A percentile compares a stretch with the other conserved stretches of the same genome.
Conservation (phyloP, 2,888 invertebrate genomes). For the Agelastica alni region DNA sequence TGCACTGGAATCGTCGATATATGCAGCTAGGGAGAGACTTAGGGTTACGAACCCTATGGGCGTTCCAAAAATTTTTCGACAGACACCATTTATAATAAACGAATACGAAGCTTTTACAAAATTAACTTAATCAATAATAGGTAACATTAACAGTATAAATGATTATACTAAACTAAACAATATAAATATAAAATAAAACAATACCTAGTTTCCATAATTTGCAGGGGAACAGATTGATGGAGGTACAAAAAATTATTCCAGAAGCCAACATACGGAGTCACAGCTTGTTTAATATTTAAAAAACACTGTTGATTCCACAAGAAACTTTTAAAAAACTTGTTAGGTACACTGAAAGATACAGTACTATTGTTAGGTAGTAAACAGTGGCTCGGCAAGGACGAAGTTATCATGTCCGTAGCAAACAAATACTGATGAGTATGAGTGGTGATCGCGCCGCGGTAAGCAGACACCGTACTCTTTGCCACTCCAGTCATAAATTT, state of each 20-base stretch:
- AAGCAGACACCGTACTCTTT: conserved; percentile 1
- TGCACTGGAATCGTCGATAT: conserved; percentile 36
- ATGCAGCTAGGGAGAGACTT: conserved; percentile 27
- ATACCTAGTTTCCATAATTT: conserved; percentile 54
- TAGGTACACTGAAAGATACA: conserved; percentile 27
- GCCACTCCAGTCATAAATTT: neutral
- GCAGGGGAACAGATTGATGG: conserved; percentile 47
- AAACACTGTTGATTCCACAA: conserved; percentile 54
- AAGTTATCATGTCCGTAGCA: conserved; percentile 60
- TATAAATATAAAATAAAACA: conserved; percentile 1
- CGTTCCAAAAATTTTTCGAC: conserved; percentile 14
- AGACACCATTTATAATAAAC: neutral
- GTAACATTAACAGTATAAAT: neutral
- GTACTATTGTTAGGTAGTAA: conserved; percentile 56
- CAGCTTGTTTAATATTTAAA: conserved; percentile 49
- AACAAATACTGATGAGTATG: conserved; percentile 56
- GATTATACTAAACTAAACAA: conserved; percentile 1
- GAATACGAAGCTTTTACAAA: neutral
- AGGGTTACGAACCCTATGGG: conserved; percentile 27
- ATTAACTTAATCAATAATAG: neutral
- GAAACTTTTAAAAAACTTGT: conserved; percentile 47
- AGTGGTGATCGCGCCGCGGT: conserved; percentile 41
- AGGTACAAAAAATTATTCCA: conserved; percentile 53
- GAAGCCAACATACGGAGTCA: conserved; percentile 55
- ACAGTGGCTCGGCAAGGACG: conserved; percentile 58